These are phyloP conservation scores for Acleris laterana DNA, from an alignment of 2,888 invertebrate species.

Conservation along the genomic window DNA sequence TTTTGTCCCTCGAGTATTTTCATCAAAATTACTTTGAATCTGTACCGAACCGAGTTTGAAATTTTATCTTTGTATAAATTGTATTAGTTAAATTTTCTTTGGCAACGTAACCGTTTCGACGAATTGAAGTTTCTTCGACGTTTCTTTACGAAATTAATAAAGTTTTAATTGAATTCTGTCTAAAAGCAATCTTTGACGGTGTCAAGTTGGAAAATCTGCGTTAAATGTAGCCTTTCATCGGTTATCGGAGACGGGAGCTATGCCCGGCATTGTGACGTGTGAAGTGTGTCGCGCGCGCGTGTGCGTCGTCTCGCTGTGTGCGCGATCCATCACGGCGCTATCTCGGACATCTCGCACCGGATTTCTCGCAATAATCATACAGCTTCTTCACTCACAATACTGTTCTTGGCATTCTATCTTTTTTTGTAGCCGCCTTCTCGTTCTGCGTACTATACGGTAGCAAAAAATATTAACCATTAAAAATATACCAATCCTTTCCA, in stretches of 20 bases:
- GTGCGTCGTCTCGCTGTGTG: slow-evolving; percentile 49
- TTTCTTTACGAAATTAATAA: slow-evolving; percentile 80
- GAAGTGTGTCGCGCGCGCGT: slow-evolving; percentile 42
- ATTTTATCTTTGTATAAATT: slow-evolving; percentile 73
- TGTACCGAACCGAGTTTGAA: slow-evolving; percentile 47
- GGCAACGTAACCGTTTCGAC: slow-evolving; percentile 64
- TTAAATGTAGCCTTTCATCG: slow-evolving; percentile 43
- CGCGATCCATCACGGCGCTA: slow-evolving; percentile 55
- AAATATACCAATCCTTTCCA: slow-evolving; percentile 21
- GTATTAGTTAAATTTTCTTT: slow-evolving; percentile 72
- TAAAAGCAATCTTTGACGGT: slow-evolving; percentile 68
- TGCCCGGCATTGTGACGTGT: slow-evolving; percentile 42
- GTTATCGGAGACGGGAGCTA: slow-evolving; percentile 39
- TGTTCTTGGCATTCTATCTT: slow-evolving; percentile 41
- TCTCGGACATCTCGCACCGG: slow-evolving; percentile 52
- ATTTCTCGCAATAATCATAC: slow-evolving; percentile 59
- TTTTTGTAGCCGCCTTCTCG: slow-evolving; percentile 38
- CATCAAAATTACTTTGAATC: slow-evolving; percentile 37
- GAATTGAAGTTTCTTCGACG: slow-evolving; percentile 67
- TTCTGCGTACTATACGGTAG: slow-evolving; percentile 17
- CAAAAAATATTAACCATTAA: slow-evolving; percentile 17
- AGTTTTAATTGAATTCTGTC: slow-evolving; percentile 81
- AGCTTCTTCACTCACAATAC: slow-evolving; percentile 37
- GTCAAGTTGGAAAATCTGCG: slow-evolving; percentile 53
- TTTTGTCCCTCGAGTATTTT: slow-evolving; percentile 36